Evolutionary conservation across 2,888 invertebrate species (phyloP), one percentile per base, ranked within the genome.

Genomic region (Lottia gigantea): DNA sequence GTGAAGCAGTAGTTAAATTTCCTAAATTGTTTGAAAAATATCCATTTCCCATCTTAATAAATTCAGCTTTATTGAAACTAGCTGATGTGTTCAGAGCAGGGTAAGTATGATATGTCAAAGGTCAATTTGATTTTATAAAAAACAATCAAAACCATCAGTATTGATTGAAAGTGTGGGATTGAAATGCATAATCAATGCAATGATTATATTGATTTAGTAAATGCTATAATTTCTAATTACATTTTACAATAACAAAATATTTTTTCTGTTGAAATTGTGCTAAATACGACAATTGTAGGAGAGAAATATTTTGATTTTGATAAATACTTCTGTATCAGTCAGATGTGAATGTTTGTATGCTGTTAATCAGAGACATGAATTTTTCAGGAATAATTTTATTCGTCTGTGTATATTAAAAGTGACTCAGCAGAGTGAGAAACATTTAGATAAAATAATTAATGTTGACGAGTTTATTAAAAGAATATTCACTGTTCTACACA

Each of bases 21-120:
- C 97, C 98, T 0, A 92, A 95, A 46, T 90, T 98, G 0, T 97
- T 98, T 89, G 97, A 97, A 86, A 97, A 97, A 87, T 97, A 98
- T 88, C 98, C 98, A 0, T 98, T 98, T 89, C 98, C 98, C 0
- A 97, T 98, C 84, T 90, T 98, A 25, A 98, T 98, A 46, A 98
- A 98, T 89, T 96, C 98, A 0, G 97, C 98, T 0, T 93, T 98
- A 78, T 89, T 98, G 25, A 97, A 98, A 90, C 89, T 98, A 23
- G 94, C 97, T 0, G 98, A 98, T 90, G 95, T 97, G 7, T 98
- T 98, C 90, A 93, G 96, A 71, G 93, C 91, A 83, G 94, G 92
- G 91, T 92, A 88, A 85, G 88, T 81, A 40, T 8, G 11, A 1
- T 40, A 40, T 25, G 49, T 31, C 16, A 40, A 49, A 31, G 16